Evolutionary conservation across 1,140 invertebrate species (phyloP).

Genomic region (Coboldia fuscipes): DNA sequence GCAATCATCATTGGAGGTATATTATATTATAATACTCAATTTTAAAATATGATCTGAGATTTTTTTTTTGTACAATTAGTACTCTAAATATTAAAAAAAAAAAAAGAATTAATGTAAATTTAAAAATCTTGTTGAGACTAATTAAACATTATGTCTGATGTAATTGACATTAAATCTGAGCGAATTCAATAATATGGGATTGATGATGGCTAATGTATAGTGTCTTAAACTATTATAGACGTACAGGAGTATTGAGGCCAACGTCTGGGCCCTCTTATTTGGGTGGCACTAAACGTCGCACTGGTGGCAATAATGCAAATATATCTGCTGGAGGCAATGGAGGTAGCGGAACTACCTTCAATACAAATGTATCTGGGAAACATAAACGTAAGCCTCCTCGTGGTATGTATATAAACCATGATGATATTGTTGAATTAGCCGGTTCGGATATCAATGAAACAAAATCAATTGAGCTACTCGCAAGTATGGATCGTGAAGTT

Average conservation of each 20-base stretch:
- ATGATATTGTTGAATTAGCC: constrained; percentile 78
- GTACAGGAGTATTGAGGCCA: constrained; percentile 52
- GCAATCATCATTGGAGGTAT: constrained; percentile 21
- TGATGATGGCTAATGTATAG: constrained; percentile 14
- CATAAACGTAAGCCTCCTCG: constrained; percentile 82
- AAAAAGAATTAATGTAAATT: no score
- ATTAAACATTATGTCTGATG: no score
- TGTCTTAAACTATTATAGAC: constrained; percentile 24
- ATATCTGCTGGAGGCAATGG: constrained; percentile 28
- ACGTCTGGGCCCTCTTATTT: constrained; percentile 36
- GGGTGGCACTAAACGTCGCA: constrained; percentile 17
- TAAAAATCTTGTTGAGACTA: no score
- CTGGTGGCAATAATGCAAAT: no score
- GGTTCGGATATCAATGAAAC: constrained; percentile 20
- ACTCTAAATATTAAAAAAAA: no score
- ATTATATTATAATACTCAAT: no score
- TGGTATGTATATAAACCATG: constrained; percentile 93
- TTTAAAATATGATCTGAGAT: no score
- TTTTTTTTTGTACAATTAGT: no score
- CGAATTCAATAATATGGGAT: no score
- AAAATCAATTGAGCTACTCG: constrained; percentile 41
- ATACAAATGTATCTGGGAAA: no score
- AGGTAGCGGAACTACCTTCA: no score
- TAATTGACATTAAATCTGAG: no score
- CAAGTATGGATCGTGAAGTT: constrained; percentile 81